phyloP scores from a whole-genome alignment of 1,140 invertebrate species.

The Nebria ingens region DNA sequence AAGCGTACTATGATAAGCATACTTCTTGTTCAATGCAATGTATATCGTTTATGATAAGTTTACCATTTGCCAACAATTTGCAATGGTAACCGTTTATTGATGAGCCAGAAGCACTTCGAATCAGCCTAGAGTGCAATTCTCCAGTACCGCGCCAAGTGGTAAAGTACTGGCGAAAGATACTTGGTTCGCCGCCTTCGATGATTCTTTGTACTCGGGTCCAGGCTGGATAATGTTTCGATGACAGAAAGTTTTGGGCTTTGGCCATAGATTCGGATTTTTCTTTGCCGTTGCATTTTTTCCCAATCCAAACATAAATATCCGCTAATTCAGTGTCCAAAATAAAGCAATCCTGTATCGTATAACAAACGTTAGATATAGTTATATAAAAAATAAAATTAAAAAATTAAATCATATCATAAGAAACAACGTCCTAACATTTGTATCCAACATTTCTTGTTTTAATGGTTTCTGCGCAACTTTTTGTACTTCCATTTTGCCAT shows the following conservation, averaged over 20 bases:
- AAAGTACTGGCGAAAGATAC: slow-evolving; percentile 72
- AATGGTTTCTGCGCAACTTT: slow-evolving; percentile 56
- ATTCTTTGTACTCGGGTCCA: slow-evolving; percentile 67
- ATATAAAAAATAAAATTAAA: neutral
- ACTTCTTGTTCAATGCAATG: slow-evolving; percentile 49
- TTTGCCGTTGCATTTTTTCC: slow-evolving; percentile 59
- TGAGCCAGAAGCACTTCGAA: slow-evolving; percentile 36
- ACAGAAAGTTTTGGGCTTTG: slow-evolving; percentile 61
- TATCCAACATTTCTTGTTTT: slow-evolving; percentile 58
- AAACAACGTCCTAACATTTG: slow-evolving; percentile 44
- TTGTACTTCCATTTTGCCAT: slow-evolving; percentile 52
- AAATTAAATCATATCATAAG: neutral
- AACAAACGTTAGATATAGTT: neutral
- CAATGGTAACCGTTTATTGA: slow-evolving; percentile 43
- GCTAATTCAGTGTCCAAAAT: slow-evolving; percentile 72
- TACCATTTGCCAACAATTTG: slow-evolving; percentile 46
- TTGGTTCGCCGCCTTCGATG: slow-evolving; percentile 61
- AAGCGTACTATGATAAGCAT: slow-evolving; percentile 1
- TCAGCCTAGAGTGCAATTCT: slow-evolving; percentile 44
- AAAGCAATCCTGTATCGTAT: slow-evolving; percentile 58
- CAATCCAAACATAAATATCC: slow-evolving; percentile 80
- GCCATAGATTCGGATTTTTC: slow-evolving; percentile 70
- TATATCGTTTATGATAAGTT: slow-evolving; percentile 58
- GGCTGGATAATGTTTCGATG: slow-evolving; percentile 60
- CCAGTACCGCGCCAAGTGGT: slow-evolving; percentile 56